These are phyloP conservation scores for Oreotrochilus melanogaster DNA, from an alignment of 2,113 vertebrate species.

Conservation along the genomic window DNA sequence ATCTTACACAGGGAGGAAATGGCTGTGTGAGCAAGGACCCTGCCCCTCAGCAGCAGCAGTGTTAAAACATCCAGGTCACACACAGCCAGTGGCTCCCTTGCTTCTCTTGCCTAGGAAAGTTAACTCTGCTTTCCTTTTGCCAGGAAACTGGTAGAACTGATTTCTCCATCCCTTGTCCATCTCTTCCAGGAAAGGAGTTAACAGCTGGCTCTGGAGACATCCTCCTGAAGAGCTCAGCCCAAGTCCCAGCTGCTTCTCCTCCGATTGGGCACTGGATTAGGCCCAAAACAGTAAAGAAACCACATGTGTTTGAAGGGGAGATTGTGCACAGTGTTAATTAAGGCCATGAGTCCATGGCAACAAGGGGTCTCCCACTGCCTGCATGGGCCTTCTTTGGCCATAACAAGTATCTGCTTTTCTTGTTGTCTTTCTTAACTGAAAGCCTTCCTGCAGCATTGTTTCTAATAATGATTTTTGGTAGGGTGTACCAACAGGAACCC, in stretches of 20 bases:
- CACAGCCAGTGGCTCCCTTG: rapidly evolving
- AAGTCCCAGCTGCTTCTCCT: neutral
- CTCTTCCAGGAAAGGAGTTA: neutral
- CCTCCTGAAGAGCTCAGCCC: neutral
- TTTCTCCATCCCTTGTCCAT: neutral
- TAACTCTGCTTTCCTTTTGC: neutral
- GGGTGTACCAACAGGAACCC: neutral
- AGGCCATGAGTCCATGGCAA: neutral
- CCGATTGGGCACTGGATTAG: neutral
- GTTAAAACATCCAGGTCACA: neutral
- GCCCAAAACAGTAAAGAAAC: neutral
- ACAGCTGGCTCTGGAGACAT: neutral
- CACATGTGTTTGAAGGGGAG: neutral
- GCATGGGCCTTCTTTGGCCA: neutral
- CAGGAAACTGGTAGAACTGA: neutral
- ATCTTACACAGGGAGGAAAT: neutral
- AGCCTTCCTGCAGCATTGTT: neutral
- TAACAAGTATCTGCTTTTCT: neutral
- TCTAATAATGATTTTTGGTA: neutral
- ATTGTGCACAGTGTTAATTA: neutral
- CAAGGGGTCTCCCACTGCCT: neutral
- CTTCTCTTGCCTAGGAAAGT: neutral
- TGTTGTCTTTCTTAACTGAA: neutral
- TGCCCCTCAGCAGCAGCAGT: neutral
- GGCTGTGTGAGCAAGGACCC: neutral